Conservation (phyloP, 1,140 invertebrate genomes). For the Aphidius gifuensis region DNA sequence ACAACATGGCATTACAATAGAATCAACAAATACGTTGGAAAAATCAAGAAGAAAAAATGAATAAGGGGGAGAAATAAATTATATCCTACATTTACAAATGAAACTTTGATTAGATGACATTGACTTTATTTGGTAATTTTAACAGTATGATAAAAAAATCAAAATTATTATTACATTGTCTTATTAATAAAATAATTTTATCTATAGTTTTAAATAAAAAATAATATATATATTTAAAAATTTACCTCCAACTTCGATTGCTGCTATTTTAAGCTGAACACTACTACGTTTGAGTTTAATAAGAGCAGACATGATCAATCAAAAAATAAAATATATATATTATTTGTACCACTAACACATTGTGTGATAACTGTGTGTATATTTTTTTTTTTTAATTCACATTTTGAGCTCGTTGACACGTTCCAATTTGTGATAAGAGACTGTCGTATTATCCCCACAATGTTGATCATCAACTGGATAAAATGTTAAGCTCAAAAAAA, state of each 20-base stretch:
- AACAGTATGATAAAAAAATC: no score
- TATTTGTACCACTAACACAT: slow-evolving; percentile 12
- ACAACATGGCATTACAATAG: neutral
- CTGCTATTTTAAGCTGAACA: slow-evolving; percentile 58
- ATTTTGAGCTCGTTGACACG: no score
- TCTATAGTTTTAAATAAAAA: no score
- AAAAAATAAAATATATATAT: slow-evolving; percentile 18
- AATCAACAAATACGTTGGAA: neutral
- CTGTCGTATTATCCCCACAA: no score
- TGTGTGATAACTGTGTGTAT: slow-evolving; percentile 23
- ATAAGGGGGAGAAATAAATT: slow-evolving; percentile 29
- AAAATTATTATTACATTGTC: no score
- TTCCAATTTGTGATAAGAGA: no score
- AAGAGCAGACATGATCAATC: slow-evolving; percentile 46
- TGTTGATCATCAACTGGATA: no score
- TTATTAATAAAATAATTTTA: no score
- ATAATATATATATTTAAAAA: neutral
- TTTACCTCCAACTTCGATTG: slow-evolving; percentile 59
- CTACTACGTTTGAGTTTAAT: slow-evolving; percentile 57
- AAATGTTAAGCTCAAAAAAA: no score
- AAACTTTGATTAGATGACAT: slow-evolving; percentile 38
- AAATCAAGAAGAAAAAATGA: no score
- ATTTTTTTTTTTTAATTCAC: slow-evolving; percentile 19
- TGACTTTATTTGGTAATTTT: neutral
- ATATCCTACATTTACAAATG: slow-evolving; percentile 25